Conservation (phyloP, 2,797 vertebrate species). For the Lepus oiostolus region DNA sequence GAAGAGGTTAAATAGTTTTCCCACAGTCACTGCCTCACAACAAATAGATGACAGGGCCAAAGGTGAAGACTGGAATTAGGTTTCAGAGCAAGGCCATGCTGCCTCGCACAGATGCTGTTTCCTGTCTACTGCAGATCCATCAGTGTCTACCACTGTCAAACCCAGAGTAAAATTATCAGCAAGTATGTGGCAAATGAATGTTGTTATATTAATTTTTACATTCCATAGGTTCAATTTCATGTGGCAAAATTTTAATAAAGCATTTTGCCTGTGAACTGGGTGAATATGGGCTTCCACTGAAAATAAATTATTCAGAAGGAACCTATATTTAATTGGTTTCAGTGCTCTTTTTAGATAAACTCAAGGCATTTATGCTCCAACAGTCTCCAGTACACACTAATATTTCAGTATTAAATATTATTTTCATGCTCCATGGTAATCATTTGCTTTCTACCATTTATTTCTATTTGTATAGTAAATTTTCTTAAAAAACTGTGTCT, state of each 20-base stretch:
- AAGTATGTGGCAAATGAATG: neutral
- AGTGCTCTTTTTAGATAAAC: conserved; percentile 46
- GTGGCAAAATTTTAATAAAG: neutral
- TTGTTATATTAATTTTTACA: conserved; percentile 27
- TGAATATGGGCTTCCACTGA: conserved; percentile 28
- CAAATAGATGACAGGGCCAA: neutral
- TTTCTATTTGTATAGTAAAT: conserved; percentile 25
- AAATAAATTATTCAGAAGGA: conserved; percentile 50
- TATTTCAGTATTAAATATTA: conserved; percentile 43
- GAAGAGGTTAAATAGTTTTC: neutral
- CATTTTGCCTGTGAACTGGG: neutral
- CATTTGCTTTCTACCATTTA: conserved; percentile 28
- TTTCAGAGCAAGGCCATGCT: neutral
- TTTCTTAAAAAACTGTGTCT: neutral
- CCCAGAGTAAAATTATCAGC: neutral
- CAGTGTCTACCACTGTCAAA: neutral
- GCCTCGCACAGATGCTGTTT: rapidly evolving
- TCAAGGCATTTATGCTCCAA: neutral
- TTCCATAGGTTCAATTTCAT: neutral
- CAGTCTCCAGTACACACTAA: neutral
- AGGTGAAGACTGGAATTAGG: neutral
- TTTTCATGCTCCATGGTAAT: conserved; percentile 35
- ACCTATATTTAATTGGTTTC: conserved; percentile 62
- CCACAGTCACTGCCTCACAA: neutral
- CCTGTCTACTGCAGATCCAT: neutral